Percentiles rank a stretch among this genome's conserved stretches.
Conservation (phyloP, 2,113 vertebrate genomes). For the Notothenia coriiceps region DNA sequence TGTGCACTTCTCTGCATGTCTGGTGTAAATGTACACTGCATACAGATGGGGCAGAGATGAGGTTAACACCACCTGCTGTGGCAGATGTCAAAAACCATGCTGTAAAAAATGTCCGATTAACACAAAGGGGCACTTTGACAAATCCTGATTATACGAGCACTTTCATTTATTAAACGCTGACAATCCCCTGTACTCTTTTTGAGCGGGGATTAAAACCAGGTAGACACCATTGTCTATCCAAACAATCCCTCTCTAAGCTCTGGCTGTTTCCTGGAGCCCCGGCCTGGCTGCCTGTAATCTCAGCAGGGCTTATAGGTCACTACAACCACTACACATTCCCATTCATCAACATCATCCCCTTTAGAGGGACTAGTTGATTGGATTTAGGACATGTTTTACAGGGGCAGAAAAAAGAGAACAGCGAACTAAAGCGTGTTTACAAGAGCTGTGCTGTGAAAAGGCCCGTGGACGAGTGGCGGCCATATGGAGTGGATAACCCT, state of each 20-base stretch:
- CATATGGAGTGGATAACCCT: conserved; percentile 79
- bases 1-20: background rate
- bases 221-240: conserved; percentile 85
- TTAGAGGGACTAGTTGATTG: conserved; percentile 77
- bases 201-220: conserved; percentile 83
- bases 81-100: conserved; percentile 87
- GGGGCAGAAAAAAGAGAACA: conserved; percentile 48
- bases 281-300: conserved; percentile 67
- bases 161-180: conserved; percentile 88
- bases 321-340: conserved; percentile 71
- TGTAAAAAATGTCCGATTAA: conserved; percentile 86
- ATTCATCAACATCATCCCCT: conserved; percentile 79
- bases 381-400: conserved; percentile 83
- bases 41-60: conserved; percentile 43
- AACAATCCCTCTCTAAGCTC: conserved; percentile 83
- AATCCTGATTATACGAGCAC: conserved; percentile 87
- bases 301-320: conserved; percentile 74
- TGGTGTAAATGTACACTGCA: background rate
- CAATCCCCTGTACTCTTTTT: conserved; percentile 78
- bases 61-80: conserved; percentile 74
- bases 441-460: conserved; percentile 78
- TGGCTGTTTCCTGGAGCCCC: conserved; percentile 59
- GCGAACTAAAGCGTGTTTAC: conserved; percentile 75
- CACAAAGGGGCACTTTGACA: conserved; percentile 87
- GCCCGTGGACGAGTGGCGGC: conserved; percentile 58